Conservation (phyloP, 2,888 invertebrate genomes). For the Polydrusus tereticollis region DNA sequence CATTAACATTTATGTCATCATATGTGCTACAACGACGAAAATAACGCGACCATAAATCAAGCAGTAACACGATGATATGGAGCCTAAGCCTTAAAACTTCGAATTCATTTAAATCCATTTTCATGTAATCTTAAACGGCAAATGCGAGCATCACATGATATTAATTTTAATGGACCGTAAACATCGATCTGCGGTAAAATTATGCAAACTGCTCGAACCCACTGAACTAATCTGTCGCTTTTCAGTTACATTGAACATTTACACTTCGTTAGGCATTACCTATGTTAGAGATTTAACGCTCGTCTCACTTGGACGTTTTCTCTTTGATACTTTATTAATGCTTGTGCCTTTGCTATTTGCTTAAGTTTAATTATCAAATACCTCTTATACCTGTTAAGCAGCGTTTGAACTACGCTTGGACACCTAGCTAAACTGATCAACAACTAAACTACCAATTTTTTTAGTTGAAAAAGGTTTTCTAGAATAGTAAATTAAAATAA, state of each 20-base stretch:
- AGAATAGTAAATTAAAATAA: too few relatives aligned
- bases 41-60: too few relatives aligned
- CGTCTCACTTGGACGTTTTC: conserved; percentile 3
- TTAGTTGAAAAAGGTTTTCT: too few relatives aligned
- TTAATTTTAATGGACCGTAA: conserved; percentile 15
- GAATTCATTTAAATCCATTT: background rate
- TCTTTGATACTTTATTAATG: conserved; percentile 3
- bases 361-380: background rate
- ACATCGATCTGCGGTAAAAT: conserved; percentile 14
- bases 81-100: too few relatives aligned
- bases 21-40: too few relatives aligned
- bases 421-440: too few relatives aligned
- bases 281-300: background rate
- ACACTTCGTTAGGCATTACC: conserved; percentile 12
- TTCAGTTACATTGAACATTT: conserved; percentile 12
- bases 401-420: too few relatives aligned
- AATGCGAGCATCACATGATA: conserved; percentile 5
- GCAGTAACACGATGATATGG: too few relatives aligned
- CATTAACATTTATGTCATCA: too few relatives aligned
- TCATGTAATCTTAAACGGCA: background rate
- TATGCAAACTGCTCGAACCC: conserved; percentile 5
- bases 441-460: too few relatives aligned
- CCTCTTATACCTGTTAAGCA: too few relatives aligned
- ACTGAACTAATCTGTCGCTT: conserved; percentile 10
- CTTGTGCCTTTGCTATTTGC: background rate